A percentile compares a stretch with the other conserved stretches of the same genome.
Evolutionary conservation across 1,140 invertebrate genomes (phyloP).

Genomic region (Formica exsecta): DNA sequence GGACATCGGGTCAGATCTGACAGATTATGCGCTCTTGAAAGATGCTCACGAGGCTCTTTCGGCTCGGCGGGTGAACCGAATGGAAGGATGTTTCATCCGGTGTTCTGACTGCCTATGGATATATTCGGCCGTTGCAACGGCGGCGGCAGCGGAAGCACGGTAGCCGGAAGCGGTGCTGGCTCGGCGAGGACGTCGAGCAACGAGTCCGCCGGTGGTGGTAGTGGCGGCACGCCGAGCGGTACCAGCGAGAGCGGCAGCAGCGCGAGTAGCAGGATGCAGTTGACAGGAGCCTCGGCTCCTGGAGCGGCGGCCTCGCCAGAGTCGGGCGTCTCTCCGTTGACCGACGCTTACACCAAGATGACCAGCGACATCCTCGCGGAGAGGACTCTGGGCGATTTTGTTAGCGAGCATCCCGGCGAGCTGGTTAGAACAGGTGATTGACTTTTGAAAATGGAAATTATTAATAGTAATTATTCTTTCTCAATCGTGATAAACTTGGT

Average conservation of each 20-base stretch:
- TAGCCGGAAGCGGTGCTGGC: conserved; percentile 79
- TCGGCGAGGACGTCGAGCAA: conserved; percentile 74
- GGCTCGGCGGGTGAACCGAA: conserved; percentile 73
- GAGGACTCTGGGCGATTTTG: conserved; percentile 94
- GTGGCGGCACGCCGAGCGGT: conserved; percentile 72
- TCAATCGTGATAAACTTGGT: not conserved
- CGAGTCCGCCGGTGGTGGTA: conserved; percentile 75
- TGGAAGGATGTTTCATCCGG: conserved; percentile 83
- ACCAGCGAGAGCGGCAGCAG: conserved; percentile 72
- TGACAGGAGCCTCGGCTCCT: conserved; percentile 85
- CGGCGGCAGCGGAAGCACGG: conserved; percentile 80
- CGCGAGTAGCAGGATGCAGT: conserved; percentile 84
- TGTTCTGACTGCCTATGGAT: conserved; percentile 86
- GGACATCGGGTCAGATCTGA: conserved; percentile 59
- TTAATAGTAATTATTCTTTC: conserved; percentile 14
- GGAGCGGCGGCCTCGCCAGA: conserved; percentile 86
- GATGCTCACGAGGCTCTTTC: conserved; percentile 25
- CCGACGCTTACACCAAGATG: conserved; percentile 95
- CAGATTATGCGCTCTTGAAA: not conserved
- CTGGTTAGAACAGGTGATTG: conserved; percentile 94
- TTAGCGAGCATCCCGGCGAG: conserved; percentile 96
- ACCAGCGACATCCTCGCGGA: conserved; percentile 95
- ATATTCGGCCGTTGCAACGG: conserved; percentile 86
- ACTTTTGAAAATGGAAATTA: not conserved
- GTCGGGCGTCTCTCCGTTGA: conserved; percentile 87